A percentile compares a stretch with the other conserved stretches of the same genome.
Conservation (phyloP, 2,113 vertebrate species). For the Salminus brasiliensis region DNA sequence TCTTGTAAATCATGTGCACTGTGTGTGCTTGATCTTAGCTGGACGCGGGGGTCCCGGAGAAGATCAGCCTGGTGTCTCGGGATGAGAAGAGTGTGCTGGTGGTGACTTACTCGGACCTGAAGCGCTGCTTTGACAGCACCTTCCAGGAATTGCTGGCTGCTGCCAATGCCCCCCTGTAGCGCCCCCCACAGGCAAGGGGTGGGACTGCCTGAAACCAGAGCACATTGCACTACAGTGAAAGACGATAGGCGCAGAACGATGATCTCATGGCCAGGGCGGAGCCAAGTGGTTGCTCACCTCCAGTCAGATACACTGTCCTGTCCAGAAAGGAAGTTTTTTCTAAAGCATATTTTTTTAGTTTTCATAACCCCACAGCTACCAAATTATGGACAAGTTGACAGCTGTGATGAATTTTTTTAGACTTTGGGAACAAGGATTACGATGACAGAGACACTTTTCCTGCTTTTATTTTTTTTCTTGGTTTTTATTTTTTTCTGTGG, state of each 20-base stretch:
- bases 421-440: slow-evolving; percentile 83
- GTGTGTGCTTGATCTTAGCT: slow-evolving; percentile 73
- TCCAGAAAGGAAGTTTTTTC: slow-evolving; percentile 86
- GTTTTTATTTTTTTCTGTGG: slow-evolving; percentile 79
- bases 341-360: slow-evolving; percentile 80
- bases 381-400: slow-evolving; percentile 64
- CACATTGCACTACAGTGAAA: slow-evolving; percentile 95
- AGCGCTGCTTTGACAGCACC: slow-evolving; percentile 99
- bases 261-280: slow-evolving; percentile 66
- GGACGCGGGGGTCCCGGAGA: slow-evolving; percentile 97
- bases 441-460: slow-evolving; percentile 77
- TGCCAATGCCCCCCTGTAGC: slow-evolving; percentile 96
- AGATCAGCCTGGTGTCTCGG: slow-evolving; percentile 97
- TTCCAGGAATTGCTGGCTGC: slow-evolving; percentile 98
- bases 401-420: slow-evolving; percentile 85
- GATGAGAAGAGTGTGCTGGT: slow-evolving; percentile 99
- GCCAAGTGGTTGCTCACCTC: slow-evolving; percentile 80
- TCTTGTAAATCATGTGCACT: not conserved
- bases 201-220: slow-evolving; percentile 80
- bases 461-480: slow-evolving; percentile 89
- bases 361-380: slow-evolving; percentile 84
- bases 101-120: slow-evolving; percentile 98
- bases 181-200: slow-evolving; percentile 57
- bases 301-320: slow-evolving; percentile 97
- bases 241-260: slow-evolving; percentile 62